phyloP scores from a whole-genome alignment of 2,797 vertebrate genomes.

The Oreortyx pictus region DNA sequence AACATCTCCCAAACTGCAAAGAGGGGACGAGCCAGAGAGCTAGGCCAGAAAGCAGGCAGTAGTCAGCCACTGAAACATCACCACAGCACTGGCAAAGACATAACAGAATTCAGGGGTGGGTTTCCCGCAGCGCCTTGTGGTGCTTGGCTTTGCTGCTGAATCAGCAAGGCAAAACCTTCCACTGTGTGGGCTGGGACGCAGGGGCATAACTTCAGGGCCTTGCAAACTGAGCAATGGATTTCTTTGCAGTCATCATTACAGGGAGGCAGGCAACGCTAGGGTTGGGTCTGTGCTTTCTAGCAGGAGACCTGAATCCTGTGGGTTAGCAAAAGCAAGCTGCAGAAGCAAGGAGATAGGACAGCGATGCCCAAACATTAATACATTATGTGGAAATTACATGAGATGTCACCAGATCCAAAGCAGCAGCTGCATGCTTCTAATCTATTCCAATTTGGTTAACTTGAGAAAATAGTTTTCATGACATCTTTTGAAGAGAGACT shows the following conservation, averaged over 20 bases:
- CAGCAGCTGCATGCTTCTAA: not conserved
- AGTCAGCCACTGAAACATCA: not conserved
- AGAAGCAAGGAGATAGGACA: not conserved
- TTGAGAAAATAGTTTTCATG: constrained; percentile 1
- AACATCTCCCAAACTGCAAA: not conserved
- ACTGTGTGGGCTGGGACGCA: not conserved
- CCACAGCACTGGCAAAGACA: not conserved
- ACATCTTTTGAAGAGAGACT: not conserved
- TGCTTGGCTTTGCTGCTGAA: not conserved
- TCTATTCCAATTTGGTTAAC: not conserved
- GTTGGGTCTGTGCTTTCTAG: not conserved
- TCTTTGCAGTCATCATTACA: not conserved
- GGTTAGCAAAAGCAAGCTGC: not conserved
- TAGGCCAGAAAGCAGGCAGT: not conserved
- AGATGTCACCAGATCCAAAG: not conserved
- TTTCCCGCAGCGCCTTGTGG: accelerated
- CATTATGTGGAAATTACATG: not conserved
- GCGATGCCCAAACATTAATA: not conserved
- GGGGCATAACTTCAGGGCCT: not conserved
- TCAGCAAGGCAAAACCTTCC: not conserved
- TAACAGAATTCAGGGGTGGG: not conserved
- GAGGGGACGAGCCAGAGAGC: not conserved
- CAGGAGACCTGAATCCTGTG: not conserved
- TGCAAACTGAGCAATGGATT: not conserved
- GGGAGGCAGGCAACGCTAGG: not conserved